Base-by-base conservation (phyloP, 2,797 vertebrate species). In the Diglossa cyanea region DNA sequence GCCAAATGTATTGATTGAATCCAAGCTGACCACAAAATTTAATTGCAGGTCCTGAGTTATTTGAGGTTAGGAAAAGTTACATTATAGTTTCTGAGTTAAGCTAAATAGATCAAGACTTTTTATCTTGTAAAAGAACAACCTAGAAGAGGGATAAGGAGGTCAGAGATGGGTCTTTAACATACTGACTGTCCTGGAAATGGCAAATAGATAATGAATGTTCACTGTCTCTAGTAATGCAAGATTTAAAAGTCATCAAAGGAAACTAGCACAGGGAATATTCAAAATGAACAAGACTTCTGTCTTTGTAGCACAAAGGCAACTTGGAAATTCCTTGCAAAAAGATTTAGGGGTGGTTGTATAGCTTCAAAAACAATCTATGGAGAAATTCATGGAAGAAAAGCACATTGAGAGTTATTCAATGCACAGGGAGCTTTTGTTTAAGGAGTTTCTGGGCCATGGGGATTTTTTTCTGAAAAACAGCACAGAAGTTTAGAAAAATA, bases 1-100 rank as follows among this genome's bases (percentile, higher is more conserved):
- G 33, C 57, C 13, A 7, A 85, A 87, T 33, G 13, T 55, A 92
- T 79, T 86, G 86, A 92, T 57, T 51, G 35, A 91, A 93, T 95
- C 25, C 61, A 86, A 94, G 75, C 44, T 61, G 72, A 53, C 90
- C 83, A 93, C 88, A 86, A 57, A 93, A 94, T 93, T 85, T 87
- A 93, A 93, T 95, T 87, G 78, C 57, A 95, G n/a, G 39, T 71
- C 65, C 45, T 68, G 86, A 83, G 88, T 93, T 95, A 80, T 94
- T 86, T 96, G 78, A 93, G 93, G 88, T 89, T 92, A 95, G 39
- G 68, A 77, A 91, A 92, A 89, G 86, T 88, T 96, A 77, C 71
- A 67, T 86, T 91, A 68, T 92, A 63, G 51, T 95, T 95, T 93
- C 81, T 13, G n/a, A 92, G 80, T 91, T 87, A 93, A 85, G 48